phyloP scores from a whole-genome alignment of 2,888 invertebrate genomes.

The Crossocerus cetratus region DNA sequence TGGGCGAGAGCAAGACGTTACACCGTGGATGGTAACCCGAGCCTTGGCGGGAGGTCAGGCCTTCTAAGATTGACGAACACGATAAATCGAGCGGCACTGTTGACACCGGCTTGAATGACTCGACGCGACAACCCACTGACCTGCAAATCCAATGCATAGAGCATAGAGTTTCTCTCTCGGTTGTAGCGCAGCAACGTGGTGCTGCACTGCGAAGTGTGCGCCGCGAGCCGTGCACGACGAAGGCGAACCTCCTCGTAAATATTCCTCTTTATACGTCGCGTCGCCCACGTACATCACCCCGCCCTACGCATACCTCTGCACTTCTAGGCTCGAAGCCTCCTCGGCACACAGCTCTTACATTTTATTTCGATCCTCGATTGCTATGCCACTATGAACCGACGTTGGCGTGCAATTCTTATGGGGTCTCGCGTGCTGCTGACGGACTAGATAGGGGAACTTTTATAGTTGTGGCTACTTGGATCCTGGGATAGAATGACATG shows the following conservation, averaged over 20 bases:
- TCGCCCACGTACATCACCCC: constrained; percentile 25
- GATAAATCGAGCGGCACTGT: constrained; percentile 72
- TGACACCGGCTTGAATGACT: constrained; percentile 69
- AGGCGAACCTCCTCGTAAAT: constrained; percentile 30
- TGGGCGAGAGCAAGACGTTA: constrained; percentile 37
- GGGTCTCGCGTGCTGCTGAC: no score
- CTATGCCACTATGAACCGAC: no score
- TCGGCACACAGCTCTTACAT: not conserved
- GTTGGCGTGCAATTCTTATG: no score
- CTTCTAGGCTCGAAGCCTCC: not conserved
- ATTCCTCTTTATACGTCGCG: constrained; percentile 36
- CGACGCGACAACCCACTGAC: constrained; percentile 76
- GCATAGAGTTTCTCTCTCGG: constrained; percentile 66
- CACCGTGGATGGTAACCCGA: constrained; percentile 69
- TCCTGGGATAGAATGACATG: no score
- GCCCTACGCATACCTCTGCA: constrained; percentile 13
- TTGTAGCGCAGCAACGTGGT: not conserved
- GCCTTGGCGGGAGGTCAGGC: constrained; percentile 73
- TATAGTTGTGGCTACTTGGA: no score
- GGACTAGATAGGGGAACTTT: no score
- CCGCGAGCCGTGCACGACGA: not conserved
- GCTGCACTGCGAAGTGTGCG: constrained; percentile 24
- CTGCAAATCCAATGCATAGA: constrained; percentile 76
- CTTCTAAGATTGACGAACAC: constrained; percentile 73
- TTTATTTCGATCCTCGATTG: no score